Evolutionary conservation across 2,797 vertebrate species (phyloP).

Genomic region (Monodelphis domestica): DNA sequence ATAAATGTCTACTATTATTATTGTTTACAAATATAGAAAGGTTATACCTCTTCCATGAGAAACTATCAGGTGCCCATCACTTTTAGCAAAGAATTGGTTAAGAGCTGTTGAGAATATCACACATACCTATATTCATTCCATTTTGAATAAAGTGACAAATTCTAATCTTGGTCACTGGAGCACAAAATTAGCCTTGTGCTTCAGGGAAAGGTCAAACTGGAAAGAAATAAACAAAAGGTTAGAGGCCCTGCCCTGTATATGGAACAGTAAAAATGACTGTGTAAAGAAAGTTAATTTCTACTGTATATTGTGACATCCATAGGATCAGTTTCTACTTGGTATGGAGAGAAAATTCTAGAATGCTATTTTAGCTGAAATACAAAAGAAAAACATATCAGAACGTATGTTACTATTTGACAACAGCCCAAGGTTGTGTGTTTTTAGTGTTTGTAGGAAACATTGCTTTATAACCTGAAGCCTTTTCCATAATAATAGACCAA

Average conservation of each 20-base stretch:
- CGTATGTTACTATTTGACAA: not conserved
- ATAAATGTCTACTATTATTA: slow-evolving; percentile 50
- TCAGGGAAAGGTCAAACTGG: slow-evolving; percentile 86
- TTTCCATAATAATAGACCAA: not conserved
- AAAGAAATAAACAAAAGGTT: slow-evolving; percentile 82
- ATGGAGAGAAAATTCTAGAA: slow-evolving; percentile 41
- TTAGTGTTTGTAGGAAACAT: not conserved
- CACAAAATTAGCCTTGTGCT: slow-evolving; percentile 89
- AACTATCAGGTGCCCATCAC: slow-evolving; percentile 59
- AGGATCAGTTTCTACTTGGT: slow-evolving; percentile 18
- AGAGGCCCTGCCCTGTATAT: slow-evolving; percentile 72
- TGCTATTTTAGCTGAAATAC: slow-evolving; percentile 38
- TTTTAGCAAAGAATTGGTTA: slow-evolving; percentile 79
- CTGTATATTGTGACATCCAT: slow-evolving; percentile 55
- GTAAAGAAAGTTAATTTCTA: slow-evolving; percentile 63
- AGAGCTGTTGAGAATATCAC: slow-evolving; percentile 78
- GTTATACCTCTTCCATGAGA: slow-evolving; percentile 71
- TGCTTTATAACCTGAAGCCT: not conserved
- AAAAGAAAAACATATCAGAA: slow-evolving; percentile 10
- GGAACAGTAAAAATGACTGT: slow-evolving; percentile 69
- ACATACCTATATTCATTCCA: slow-evolving; percentile 86
- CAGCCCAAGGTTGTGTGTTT: not conserved
- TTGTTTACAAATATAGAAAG: slow-evolving; percentile 63
- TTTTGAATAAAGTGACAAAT: slow-evolving; percentile 91
- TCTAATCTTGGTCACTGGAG: slow-evolving; percentile 89